Base-by-base conservation (phyloP, 1,140 invertebrate species). In the Zaprionus gabonicus region DNA sequence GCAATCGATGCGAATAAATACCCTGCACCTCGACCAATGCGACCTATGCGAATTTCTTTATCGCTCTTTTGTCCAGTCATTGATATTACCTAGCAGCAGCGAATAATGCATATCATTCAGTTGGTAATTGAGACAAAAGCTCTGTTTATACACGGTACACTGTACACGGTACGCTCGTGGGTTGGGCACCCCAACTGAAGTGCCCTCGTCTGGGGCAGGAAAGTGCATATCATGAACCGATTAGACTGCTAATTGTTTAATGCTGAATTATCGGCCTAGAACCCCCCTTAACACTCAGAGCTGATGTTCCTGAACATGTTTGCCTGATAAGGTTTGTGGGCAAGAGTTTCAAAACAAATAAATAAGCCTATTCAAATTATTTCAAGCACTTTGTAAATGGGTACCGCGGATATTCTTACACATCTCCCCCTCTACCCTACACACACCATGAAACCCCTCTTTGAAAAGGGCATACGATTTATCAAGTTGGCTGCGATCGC, bases 401-500 rank as follows among this genome's bases (percentile, higher is more conserved):
- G 38, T 41, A 5, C 5, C 5, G 31, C 15, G 38, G 38, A 46
- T 46, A 17, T 46, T 46, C 41, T 17, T 46, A 46, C n/a, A 46
- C 41, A 17, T 46, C 38, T 15, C 15, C 38, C 15, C 38, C 38
- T n/a, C n/a, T n/a, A 2, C 2, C 20, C 20, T 1, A 20, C 1
- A 20, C 20, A n/a, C 2, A 2, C n/a, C n/a, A 7, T 44, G 41
- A n/a, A 23, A 51, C 17, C 20, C 17, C 6, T 56, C 1, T 56
- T 23, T 12, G 1, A 12, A 69, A 78, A 81, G 80, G 76, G 76
- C 78, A 76, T 53, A 59, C 57, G 71, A 80, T 80, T 83, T 76
- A 83, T 80, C 81, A 69, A 68, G 53, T 58, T 55, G 56, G 56
- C 75, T 78, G 63, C 76, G 73, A 71, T 75, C 60, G 57, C 56